phyloP scores from a whole-genome alignment of 2,888 invertebrate species.

The Coenonympha arcania region DNA sequence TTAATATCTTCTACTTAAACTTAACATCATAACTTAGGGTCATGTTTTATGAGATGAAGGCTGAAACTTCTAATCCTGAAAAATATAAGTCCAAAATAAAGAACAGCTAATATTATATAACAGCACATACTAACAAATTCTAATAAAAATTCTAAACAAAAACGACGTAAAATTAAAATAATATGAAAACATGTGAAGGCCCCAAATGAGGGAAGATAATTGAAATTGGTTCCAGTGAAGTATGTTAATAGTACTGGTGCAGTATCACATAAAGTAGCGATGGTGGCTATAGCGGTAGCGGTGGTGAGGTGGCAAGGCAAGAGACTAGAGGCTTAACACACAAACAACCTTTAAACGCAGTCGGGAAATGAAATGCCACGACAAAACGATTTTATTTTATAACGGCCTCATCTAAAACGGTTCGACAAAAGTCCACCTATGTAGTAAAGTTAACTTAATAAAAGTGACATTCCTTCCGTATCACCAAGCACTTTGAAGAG shows the following conservation, averaged over 20 bases:
- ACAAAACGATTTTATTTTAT: background rate
- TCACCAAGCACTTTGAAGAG: too few species aligned
- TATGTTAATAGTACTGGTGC: slow-evolving; percentile 1
- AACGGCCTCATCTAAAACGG: too few species aligned
- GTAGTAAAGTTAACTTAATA: too few species aligned
- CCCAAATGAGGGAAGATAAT: background rate
- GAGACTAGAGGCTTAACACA: slow-evolving; percentile 22
- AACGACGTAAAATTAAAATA: background rate
- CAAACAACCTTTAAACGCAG: background rate
- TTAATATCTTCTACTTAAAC: too few species aligned
- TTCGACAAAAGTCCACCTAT: too few species aligned
- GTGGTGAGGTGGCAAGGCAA: slow-evolving; percentile 19
- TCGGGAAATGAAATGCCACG: background rate
- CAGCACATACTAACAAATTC: too few species aligned
- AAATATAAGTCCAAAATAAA: too few species aligned
- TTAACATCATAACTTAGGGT: too few species aligned
- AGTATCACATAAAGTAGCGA: slow-evolving; percentile 16
- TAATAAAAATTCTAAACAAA: background rate
- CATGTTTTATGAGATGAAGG: too few species aligned
- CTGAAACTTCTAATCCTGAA: too few species aligned
- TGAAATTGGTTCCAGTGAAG: slow-evolving; percentile 3
- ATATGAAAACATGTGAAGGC: background rate
- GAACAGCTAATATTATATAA: too few species aligned
- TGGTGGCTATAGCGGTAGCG: slow-evolving; percentile 13
- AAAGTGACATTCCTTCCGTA: too few species aligned